Percentiles rank a stretch among this genome's conserved stretches.
These are phyloP conservation scores for Onychostoma macrolepis DNA, from an alignment of 2,113 vertebrate species.

Conservation along the genomic window DNA sequence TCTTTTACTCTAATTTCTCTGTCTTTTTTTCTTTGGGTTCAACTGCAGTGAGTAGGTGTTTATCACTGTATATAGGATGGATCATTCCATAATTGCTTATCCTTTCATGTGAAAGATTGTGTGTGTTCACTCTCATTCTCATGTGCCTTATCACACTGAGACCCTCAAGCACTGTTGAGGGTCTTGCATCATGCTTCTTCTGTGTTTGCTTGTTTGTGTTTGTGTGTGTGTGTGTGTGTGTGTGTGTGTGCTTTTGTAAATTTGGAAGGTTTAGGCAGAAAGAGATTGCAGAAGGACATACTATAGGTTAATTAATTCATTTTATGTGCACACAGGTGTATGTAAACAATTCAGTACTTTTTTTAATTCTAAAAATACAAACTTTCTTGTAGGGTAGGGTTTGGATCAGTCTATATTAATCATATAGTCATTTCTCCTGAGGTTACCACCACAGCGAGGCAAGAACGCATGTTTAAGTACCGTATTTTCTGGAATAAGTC, in stretches of 20 bases:
- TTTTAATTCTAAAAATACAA: background rate
- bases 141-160: constrained; percentile 52
- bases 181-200: constrained; percentile 19
- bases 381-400: background rate
- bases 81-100: constrained; percentile 60
- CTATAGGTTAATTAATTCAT: background rate
- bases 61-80: constrained; percentile 52
- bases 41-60: constrained; percentile 14
- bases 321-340: constrained; percentile 4
- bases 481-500: background rate
- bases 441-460: background rate
- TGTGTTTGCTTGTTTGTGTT: constrained; percentile 18
- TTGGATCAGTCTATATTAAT: background rate
- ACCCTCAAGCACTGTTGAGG: constrained; percentile 41
- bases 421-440: background rate
- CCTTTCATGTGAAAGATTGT: constrained; percentile 49
- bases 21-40: background rate
- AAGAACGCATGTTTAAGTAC: background rate
- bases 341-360: background rate
- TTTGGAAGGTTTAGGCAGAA: background rate
- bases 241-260: constrained; percentile 31
- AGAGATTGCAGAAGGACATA: background rate
- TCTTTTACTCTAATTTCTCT: constrained; percentile 41
- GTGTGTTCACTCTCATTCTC: constrained; percentile 51
- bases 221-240: constrained; percentile 30